Evolutionary conservation across 1,140 invertebrate genomes (phyloP).

Genomic region (Drepana arcuata): DNA sequence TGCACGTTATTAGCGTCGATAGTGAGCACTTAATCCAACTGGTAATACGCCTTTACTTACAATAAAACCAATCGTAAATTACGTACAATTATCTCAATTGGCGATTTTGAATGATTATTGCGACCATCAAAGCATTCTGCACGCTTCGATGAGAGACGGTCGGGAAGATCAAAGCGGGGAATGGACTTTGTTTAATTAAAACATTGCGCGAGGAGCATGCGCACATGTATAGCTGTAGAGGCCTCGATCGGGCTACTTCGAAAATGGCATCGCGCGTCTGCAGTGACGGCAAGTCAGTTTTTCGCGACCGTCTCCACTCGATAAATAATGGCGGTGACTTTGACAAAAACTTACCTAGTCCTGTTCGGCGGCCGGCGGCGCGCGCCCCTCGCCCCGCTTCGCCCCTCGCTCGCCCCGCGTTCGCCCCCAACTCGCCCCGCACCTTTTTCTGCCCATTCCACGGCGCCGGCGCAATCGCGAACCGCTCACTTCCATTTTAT

Average conservation of each 20-base stretch:
- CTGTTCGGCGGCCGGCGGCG: slow-evolving; percentile 59
- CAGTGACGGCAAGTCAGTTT: slow-evolving; percentile 62
- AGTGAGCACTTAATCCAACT: slow-evolving; percentile 4
- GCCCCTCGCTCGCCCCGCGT: slow-evolving; percentile 15
- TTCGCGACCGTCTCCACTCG: slow-evolving; percentile 67
- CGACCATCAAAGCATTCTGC: slow-evolving; percentile 24
- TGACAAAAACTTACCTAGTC: slow-evolving; percentile 71
- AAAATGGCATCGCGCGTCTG: slow-evolving; percentile 60
- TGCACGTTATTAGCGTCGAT: slow-evolving; percentile 11
- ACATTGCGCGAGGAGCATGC: slow-evolving; percentile 56
- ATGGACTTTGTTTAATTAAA: slow-evolving; percentile 56
- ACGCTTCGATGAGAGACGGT: slow-evolving; percentile 40
- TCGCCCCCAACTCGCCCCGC: slow-evolving; percentile 29
- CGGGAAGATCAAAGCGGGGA: slow-evolving; percentile 54
- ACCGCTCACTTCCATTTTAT: slow-evolving; percentile 53
- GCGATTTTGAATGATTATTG: slow-evolving; percentile 7
- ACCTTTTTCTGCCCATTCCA: slow-evolving; percentile 63
- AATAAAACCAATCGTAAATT: slow-evolving; percentile 8
- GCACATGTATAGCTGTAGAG: too few species aligned
- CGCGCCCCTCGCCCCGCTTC: slow-evolving; percentile 36
- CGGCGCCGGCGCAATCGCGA: slow-evolving; percentile 53
- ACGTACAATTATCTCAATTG: slow-evolving; percentile 10
- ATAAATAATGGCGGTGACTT: slow-evolving; percentile 68
- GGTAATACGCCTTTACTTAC: slow-evolving; percentile 8
- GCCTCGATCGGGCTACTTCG: slow-evolving; percentile 56